Base-by-base conservation (phyloP, 1,140 invertebrate genomes). In the Drosophila pandora region DNA sequence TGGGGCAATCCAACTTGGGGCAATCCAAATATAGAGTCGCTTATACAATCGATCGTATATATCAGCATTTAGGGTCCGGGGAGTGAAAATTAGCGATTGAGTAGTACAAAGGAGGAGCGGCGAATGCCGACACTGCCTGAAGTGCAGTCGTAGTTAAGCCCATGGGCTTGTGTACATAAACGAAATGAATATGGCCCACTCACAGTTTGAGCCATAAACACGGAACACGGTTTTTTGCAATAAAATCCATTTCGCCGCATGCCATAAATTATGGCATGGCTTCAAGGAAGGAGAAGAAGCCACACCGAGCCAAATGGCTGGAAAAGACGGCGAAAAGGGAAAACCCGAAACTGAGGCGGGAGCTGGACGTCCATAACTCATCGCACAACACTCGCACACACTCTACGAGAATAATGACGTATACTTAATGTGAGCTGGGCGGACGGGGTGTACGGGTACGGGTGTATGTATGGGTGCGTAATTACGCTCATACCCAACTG, bases 161-260 rank as follows among this genome's bases (percentile, higher is more conserved):
- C 17, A 43, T 43, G 41, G 13, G 41, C 41, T 43, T 70, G 79
- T 72, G 79, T 61, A 88, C 61, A 89, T 88, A 88, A 87, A 88
- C 65, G 82, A 88, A 88, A 88, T 88, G 79, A 89, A 87, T 87
- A 87, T 89, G 79, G 64, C 75, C 75, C 79, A 89, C 84, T 87
- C 84, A 88, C 71, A 83, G 75, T 83, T 83, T 76, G 12, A 68
- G 82, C 83, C 84, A 89, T 84, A 88, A 88, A 79, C 65, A 74
- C 76, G 74, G 89, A 90, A 84, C 79, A 85, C 72, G 90, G 80
- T 83, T 43, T 83, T 81, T 76, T 90, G 89, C 89, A 89, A 90
- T 90, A 90, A 90, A 90, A 90, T 71, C 78, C 79, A 85, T 90
- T 90, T 90, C 77, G 80, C 84, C 78, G 84, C 89, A 89, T 90